Evolutionary conservation across 2,888 invertebrate species (phyloP), one percentile per base, ranked within the genome.

Genomic region (Drosophila pseudotakahashii): DNA sequence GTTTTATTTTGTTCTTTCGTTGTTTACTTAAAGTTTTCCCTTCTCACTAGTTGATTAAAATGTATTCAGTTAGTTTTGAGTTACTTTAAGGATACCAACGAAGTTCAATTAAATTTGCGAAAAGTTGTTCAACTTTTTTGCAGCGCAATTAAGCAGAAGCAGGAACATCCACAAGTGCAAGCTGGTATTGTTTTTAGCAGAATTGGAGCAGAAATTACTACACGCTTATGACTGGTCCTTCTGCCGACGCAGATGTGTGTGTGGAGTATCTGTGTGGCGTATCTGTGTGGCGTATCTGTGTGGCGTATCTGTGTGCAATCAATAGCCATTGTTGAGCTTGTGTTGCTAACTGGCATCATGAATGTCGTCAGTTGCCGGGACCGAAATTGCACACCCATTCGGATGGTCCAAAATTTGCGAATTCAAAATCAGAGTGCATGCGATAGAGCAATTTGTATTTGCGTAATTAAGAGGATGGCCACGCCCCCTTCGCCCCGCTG

Each of bases 241-340:
- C 16, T 53, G 37, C 36, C 2, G 11, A 34, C 36, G 41, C 16
- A 10, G 11, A 47, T 47, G 26, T 47, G 45, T 48, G n/a, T n/a
- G 50, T 39, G 39, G 23, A 10, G 47, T 44, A 34, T 51, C 44
- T 44, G 37, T 55, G 37, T 50, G 23, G 10, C 11, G 30, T 6
- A 11, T 54, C 32, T 63, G 39, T 37, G 50, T 39, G 39, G 23
- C 10, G 47, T 44, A 34, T 51, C 44, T 44, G 37, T 55, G 37
- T 50, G 23, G 10, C 11, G 30, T 6, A 11, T 54, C 32, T 63
- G 39, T 37, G 51, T 50, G 67, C 82, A 88, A 88, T 88, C 86
- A 83, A 88, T 88, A 76, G 55, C 75, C 67, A 75, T 88, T 88
- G 88, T 77, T 79, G 76, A 75, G 76, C 67, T 42, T 80, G 81